These are phyloP conservation scores for Callaeas wilsoni DNA, from an alignment of 2,113 vertebrate species.

Conservation along the genomic window DNA sequence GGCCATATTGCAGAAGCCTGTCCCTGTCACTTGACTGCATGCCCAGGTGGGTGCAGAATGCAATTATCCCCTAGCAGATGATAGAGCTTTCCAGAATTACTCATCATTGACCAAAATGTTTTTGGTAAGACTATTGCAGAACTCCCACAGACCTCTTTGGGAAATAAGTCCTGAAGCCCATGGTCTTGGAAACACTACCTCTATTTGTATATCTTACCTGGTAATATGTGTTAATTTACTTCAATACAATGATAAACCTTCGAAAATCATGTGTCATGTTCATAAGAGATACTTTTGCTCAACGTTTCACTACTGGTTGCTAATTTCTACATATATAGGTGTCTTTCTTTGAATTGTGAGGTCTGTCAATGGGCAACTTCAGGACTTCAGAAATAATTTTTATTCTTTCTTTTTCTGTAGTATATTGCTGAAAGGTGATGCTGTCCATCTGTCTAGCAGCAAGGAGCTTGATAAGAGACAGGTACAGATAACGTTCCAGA, in stretches of 20 bases:
- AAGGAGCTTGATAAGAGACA: not conserved
- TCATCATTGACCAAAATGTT: not conserved
- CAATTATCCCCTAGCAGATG: rapidly evolving
- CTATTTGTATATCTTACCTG: not conserved
- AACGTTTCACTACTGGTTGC: not conserved
- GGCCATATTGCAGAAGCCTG: not conserved
- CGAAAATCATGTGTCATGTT: not conserved
- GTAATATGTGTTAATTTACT: not conserved
- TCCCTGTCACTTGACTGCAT: not conserved
- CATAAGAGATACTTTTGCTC: not conserved
- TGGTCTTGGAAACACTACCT: not conserved
- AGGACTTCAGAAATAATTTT: not conserved
- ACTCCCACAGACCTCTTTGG: not conserved
- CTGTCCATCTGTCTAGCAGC: not conserved
- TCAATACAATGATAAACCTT: not conserved
- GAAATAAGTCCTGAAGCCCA: not conserved
- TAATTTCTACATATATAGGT: not conserved
- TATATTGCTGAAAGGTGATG: not conserved
- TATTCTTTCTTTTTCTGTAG: not conserved
- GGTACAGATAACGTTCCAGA: not conserved
- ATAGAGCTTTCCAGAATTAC: not conserved
- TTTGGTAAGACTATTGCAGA: not conserved
- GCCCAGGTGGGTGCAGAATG: not conserved
- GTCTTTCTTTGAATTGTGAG: not conserved
- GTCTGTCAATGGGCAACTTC: not conserved